Conservation (phyloP, 1,140 invertebrate species). For the Drosophila pectinifera region DNA sequence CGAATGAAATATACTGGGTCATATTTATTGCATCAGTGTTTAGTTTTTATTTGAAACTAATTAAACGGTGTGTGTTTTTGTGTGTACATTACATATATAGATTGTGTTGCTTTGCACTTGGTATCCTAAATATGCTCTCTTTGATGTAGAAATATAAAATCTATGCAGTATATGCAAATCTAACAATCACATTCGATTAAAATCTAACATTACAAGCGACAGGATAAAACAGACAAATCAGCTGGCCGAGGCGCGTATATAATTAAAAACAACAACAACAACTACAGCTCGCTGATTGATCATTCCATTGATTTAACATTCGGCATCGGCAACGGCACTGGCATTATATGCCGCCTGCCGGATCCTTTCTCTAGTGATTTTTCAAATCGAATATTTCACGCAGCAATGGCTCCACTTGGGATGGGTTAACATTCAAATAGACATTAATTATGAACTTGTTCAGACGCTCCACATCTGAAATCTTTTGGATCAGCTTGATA, state of each 20-base stretch:
- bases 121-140: slow-evolving; percentile 82
- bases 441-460: slow-evolving; percentile 93
- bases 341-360: slow-evolving; percentile 60
- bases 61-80: slow-evolving; percentile 49
- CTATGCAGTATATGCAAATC: slow-evolving; percentile 79
- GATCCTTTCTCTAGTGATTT: slow-evolving; percentile 75
- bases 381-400: slow-evolving; percentile 97
- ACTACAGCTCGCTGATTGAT: slow-evolving; percentile 53
- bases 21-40: slow-evolving; percentile 36
- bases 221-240: slow-evolving; percentile 67
- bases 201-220: slow-evolving; percentile 79
- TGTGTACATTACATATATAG: slow-evolving; percentile 62
- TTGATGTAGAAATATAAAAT: slow-evolving; percentile 82
- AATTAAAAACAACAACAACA: slow-evolving; percentile 71
- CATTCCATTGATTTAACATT: slow-evolving; percentile 30
- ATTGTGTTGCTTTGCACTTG: slow-evolving; percentile 79
- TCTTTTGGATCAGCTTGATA: slow-evolving; percentile 94
- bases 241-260: slow-evolving; percentile 49
- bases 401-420: slow-evolving; percentile 94
- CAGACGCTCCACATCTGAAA: slow-evolving; percentile 93
- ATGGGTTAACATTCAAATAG: slow-evolving; percentile 95
- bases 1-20: not conserved
- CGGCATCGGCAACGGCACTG: slow-evolving; percentile 16
- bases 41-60: slow-evolving; percentile 80
- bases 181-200: slow-evolving; percentile 80